Evolutionary conservation across 2,888 invertebrate species (phyloP).

Genomic region (Andrena bicolor): DNA sequence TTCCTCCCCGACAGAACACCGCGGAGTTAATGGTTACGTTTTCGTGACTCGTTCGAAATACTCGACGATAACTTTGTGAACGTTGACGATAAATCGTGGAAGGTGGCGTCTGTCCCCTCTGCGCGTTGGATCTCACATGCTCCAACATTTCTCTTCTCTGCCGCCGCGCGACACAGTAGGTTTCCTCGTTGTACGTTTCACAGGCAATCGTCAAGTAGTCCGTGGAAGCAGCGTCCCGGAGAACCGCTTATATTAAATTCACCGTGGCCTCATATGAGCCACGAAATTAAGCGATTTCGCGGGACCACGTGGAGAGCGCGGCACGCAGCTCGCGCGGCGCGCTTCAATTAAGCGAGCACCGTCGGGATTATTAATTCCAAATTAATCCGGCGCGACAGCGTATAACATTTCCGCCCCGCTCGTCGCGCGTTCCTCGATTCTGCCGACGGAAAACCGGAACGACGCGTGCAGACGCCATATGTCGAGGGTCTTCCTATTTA

Average conservation of each 20-base stretch:
- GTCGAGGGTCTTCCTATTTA: constrained; percentile 25
- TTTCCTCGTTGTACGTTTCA: constrained; percentile 56
- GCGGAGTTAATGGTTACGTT: not conserved
- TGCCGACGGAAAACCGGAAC: constrained; percentile 18
- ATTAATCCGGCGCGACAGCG: constrained; percentile 69
- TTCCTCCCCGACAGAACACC: not conserved
- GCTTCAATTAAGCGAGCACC: constrained; percentile 70
- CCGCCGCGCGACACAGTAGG: not conserved
- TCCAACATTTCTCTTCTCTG: constrained; percentile 10
- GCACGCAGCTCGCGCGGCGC: not conserved
- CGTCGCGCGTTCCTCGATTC: constrained; percentile 4
- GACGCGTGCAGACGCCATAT: constrained; percentile 4
- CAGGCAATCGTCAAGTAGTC: constrained; percentile 76
- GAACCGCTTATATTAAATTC: constrained; percentile 79
- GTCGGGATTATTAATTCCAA: constrained; percentile 70
- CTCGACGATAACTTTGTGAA: constrained; percentile 22
- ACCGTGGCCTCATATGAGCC: constrained; percentile 78
- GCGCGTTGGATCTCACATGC: constrained; percentile 24
- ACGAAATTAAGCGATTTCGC: constrained; percentile 83
- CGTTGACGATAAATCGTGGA: constrained; percentile 57
- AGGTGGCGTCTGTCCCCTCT: constrained; percentile 53
- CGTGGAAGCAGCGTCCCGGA: constrained; percentile 63
- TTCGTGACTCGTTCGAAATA: constrained; percentile 14
- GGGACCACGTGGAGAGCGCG: constrained; percentile 54
- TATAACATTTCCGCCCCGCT: constrained; percentile 53